phyloP scores from a whole-genome alignment of 2,888 invertebrate species.

The Drosophila melanosoma region DNA sequence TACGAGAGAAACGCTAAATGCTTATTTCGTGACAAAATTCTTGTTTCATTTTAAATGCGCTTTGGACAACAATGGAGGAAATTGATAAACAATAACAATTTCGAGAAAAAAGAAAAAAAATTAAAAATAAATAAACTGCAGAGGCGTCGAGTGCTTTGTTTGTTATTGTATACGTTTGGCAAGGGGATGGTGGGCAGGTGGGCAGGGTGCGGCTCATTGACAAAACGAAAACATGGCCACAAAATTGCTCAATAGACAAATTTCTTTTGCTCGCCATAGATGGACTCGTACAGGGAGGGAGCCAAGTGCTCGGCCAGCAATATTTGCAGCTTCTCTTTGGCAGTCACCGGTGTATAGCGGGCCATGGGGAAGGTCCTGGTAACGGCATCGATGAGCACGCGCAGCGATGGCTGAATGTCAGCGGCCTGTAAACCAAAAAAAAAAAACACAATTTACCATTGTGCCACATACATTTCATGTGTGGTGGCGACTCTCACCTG shows the following conservation, averaged over 20 bases:
- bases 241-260: slow-evolving; percentile 59
- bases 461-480: slow-evolving; percentile 3
- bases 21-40: slow-evolving; percentile 54
- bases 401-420: slow-evolving; percentile 91
- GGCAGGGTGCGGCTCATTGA: not conserved
- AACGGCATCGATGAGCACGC: slow-evolving; percentile 91
- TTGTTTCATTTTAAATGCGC: slow-evolving; percentile 64
- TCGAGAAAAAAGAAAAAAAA: not conserved
- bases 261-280: slow-evolving; percentile 86
- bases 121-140: slow-evolving; percentile 23
- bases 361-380: slow-evolving; percentile 93
- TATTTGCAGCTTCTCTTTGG: slow-evolving; percentile 91
- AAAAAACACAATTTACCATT: slow-evolving; percentile 30
- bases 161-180: not conserved
- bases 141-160: slow-evolving; percentile 16
- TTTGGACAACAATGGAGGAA: slow-evolving; percentile 43
- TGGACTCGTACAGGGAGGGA: slow-evolving; percentile 91
- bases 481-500: slow-evolving; percentile 83
- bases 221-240: slow-evolving; percentile 2
- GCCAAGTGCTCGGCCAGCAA: slow-evolving; percentile 93
- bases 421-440: slow-evolving; percentile 87
- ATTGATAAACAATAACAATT: slow-evolving; percentile 59
- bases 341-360: slow-evolving; percentile 93
- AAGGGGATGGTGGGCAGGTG: not conserved
- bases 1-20: slow-evolving; percentile 59